Evolutionary conservation across 2,113 vertebrate genomes (phyloP).

Genomic region (Danio rerio): GRCz12tu NC_133186.1:41608001-41608500

Average conservation of each 20-base stretch:
- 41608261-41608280: slow-evolving; percentile 47
- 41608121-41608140: not conserved
- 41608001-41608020: too few relatives aligned
- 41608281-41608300: slow-evolving; percentile 3
- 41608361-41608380: slow-evolving; percentile 15
- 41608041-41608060: not conserved
- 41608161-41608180: slow-evolving; percentile 5
- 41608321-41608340: slow-evolving; percentile 26
- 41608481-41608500: slow-evolving; percentile 50
- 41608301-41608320: slow-evolving; percentile 35
- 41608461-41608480: slow-evolving; percentile 59
- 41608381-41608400: slow-evolving; percentile 1
- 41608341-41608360: slow-evolving; percentile 28
- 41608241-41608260: slow-evolving; percentile 31
- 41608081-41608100: slow-evolving; percentile 23
- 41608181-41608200: not conserved
- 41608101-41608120: not conserved
- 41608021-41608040: too few relatives aligned
- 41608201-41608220: slow-evolving; percentile 34
- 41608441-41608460: slow-evolving; percentile 61
- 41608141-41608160: not conserved
- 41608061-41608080: not conserved
- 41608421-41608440: slow-evolving; percentile 49
- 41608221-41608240: slow-evolving; percentile 49
- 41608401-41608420: slow-evolving; percentile 55